Base-by-base conservation (phyloP, 30 jellyfish, hydroid and myxozoan species). In the Turritopsis rubra region DNA sequence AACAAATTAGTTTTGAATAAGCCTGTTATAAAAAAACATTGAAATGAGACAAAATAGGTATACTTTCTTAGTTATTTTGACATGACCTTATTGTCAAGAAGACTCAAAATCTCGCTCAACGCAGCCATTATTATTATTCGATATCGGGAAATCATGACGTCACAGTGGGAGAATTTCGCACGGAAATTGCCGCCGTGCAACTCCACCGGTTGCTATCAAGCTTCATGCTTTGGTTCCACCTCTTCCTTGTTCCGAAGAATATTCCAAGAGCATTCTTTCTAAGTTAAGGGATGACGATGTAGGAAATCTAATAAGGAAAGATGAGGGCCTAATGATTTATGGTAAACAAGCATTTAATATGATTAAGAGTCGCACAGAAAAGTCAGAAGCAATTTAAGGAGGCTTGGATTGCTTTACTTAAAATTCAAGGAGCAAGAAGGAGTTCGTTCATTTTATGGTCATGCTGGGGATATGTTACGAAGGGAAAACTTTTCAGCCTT, bases 351-450 rank as follows among this genome's bases (percentile, higher is more conserved):
- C 76, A 66, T 66, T 66, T 25, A 26, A 66, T 25, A 66, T 4
- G 30, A 66, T 66, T 25, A 66, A 66, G 30, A 66, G 76, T n/a
- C 28, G 76, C 28, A 66, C 30, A n/a, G 76, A 66, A 21, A 66
- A 66, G 30, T 66, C 29, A 21, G 76, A 21, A 66, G 30, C 30
- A 26, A 66, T n/a, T n/a, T 66, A 26, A 21, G 76, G 17, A 66
- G 76, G 17, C 30, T 66, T 22, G 76, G 29, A 17, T 22, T 22
- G 76, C 30, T 66, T n/a, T 66, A 66, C 76, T n/a, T 66, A n/a
- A 26, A 66, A 66, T 66, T 66, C 76, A 66, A 66, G 30, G 30
- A 66, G 27, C 76, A 66, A 66, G 76, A 66, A n/a, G 76, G 27
- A n/a, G 76, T 66, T 66, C 30, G 8, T n/a, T 66, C 76, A 66